Conservation (phyloP, 2,113 vertebrate species). For the Bambusicola thoracicus region DNA sequence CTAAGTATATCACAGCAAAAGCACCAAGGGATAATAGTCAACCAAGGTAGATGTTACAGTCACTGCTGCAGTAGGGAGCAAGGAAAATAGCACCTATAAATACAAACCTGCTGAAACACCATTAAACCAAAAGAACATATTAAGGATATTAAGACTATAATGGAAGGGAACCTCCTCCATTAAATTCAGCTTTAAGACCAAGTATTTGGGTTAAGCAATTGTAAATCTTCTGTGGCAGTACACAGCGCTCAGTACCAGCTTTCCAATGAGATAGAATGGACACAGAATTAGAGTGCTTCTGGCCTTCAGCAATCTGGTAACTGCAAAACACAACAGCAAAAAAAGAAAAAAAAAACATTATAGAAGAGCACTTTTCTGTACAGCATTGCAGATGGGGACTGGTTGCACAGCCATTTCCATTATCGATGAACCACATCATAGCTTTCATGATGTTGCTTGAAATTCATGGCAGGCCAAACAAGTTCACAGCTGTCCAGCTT, state of each 20-base stretch:
- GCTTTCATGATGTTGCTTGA: background rate
- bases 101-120: background rate
- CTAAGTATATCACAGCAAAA: background rate
- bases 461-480: background rate
- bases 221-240: background rate
- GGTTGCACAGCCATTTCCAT: background rate
- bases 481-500: background rate
- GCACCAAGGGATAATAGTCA: background rate
- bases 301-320: background rate
- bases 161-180: background rate
- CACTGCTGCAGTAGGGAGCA: accelerated
- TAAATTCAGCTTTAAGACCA: background rate
- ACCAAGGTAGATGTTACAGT: background rate
- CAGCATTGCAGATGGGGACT: background rate
- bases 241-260: background rate
- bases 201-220: background rate
- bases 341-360: background rate
- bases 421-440: background rate
- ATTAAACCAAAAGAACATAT: background rate
- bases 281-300: background rate
- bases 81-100: constrained; percentile 7
- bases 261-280: background rate
- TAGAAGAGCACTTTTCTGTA: background rate
- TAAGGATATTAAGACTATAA: background rate
- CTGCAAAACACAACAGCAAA: background rate